Evolutionary conservation across 2,888 invertebrate species (phyloP).

Genomic region (Acholoe squamosa): DNA sequence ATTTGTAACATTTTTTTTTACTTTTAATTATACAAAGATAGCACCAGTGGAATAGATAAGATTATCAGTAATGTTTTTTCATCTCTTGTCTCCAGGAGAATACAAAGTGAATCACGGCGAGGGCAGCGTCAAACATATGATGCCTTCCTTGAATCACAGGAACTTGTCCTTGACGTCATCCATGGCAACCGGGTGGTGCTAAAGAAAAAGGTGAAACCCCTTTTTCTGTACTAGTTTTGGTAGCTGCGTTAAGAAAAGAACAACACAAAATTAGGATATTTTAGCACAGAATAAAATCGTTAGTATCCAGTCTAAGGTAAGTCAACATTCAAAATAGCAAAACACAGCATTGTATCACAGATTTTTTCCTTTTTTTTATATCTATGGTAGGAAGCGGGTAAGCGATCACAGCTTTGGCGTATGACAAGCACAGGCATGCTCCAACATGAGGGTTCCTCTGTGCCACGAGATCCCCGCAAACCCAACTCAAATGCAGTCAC

Average conservation of each 20-base stretch:
- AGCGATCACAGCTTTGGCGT: slow-evolving; percentile 93
- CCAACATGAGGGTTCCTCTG: slow-evolving; percentile 93
- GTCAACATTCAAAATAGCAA: too few species aligned
- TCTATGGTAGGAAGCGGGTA: slow-evolving; percentile 81
- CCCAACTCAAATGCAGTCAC: slow-evolving; percentile 72
- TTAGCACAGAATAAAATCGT: too few species aligned
- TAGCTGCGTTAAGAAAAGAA: too few species aligned
- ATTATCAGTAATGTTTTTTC: neutral
- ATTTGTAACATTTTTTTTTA: too few species aligned
- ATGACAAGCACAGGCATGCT: slow-evolving; percentile 94
- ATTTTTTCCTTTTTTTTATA: too few species aligned
- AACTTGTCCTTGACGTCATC: slow-evolving; percentile 92
- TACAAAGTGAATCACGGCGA: slow-evolving; percentile 4
- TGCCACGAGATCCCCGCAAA: slow-evolving; percentile 84
- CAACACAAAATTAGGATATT: too few species aligned
- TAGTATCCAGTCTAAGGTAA: too few species aligned
- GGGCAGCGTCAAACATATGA: slow-evolving; percentile 54
- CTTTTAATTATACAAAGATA: too few species aligned
- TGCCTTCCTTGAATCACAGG: slow-evolving; percentile 69
- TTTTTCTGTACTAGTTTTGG: too few species aligned
- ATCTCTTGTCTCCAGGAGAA: slow-evolving; percentile 13
- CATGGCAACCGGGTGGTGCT: slow-evolving; percentile 79
- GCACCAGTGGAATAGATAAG: too few species aligned
- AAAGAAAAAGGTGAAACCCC: slow-evolving; percentile 78
- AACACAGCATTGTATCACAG: too few species aligned